These are phyloP conservation scores for Phenganax stokvisi DNA, from an alignment of 92 coral and sea anemone species.

Conservation along the genomic window DNA sequence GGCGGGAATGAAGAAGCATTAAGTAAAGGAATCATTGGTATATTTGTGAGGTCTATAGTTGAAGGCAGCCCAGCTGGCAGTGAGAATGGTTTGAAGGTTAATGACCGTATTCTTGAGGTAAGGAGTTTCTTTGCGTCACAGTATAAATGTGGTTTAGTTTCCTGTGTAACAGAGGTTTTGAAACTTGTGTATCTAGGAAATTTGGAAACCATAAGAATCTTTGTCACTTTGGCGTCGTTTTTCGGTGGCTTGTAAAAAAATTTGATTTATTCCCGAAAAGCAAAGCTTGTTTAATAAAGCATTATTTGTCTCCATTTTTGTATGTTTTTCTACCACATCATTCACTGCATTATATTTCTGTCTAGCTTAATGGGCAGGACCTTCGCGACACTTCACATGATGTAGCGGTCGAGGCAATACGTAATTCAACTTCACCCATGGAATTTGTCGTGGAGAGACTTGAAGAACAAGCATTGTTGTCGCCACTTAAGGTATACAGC, in stretches of 20 bases:
- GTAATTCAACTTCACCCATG: slow-evolving; percentile 80
- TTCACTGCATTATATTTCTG: not conserved
- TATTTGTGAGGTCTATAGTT: slow-evolving; percentile 74
- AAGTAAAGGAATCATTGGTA: slow-evolving; percentile 75
- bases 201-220: too few species aligned
- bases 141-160: not conserved
- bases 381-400: slow-evolving; percentile 86
- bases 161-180: not conserved
- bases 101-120: slow-evolving; percentile 93
- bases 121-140: not conserved
- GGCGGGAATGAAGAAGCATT: slow-evolving; percentile 74
- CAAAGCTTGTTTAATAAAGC: too few species aligned
- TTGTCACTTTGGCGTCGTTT: too few species aligned
- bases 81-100: slow-evolving; percentile 67
- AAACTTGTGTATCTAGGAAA: too few species aligned
- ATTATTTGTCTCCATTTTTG: not conserved
- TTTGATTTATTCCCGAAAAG: too few species aligned
- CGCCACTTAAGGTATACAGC: slow-evolving; percentile 8
- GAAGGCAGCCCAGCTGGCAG: slow-evolving; percentile 89
- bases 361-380: slow-evolving; percentile 86
- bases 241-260: too few species aligned
- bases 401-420: slow-evolving; percentile 88
- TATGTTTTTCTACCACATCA: not conserved
- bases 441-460: slow-evolving; percentile 68
- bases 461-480: slow-evolving; percentile 17